These are phyloP conservation scores for Ylistrum balloti DNA, from an alignment of 1,140 invertebrate species.

Conservation along the genomic window DNA sequence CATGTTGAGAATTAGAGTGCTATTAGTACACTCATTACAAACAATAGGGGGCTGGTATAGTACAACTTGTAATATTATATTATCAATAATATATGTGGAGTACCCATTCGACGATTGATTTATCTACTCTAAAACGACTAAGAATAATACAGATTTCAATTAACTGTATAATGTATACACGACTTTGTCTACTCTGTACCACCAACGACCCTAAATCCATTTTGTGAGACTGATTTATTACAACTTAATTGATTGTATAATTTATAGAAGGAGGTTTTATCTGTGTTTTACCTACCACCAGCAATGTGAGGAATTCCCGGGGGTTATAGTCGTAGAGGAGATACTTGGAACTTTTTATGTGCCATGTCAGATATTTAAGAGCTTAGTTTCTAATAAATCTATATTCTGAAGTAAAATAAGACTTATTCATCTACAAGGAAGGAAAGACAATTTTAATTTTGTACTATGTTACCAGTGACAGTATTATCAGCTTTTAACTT, in stretches of 20 bases:
- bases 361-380: too few species aligned
- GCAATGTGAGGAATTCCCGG: background rate
- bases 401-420: too few species aligned
- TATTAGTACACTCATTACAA: background rate
- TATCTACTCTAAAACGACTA: background rate
- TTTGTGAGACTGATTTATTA: background rate
- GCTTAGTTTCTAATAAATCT: too few species aligned
- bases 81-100: background rate
- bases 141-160: constrained; percentile 30
- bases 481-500: too few species aligned
- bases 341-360: background rate
- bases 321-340: background rate
- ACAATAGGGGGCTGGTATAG: background rate
- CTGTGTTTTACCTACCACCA: background rate
- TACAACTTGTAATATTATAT: background rate
- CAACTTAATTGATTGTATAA: constrained; percentile 36
- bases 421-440: too few species aligned
- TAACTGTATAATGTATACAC: constrained; percentile 26
- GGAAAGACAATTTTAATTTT: too few species aligned
- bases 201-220: background rate
- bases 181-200: background rate
- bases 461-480: too few species aligned
- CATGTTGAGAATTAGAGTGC: background rate
- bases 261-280: background rate
- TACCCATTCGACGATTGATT: background rate